A percentile compares a stretch with the other conserved stretches of the same genome.
Evolutionary conservation across 2,113 vertebrate species (phyloP).

Genomic region (Podarcis raffonei): DNA sequence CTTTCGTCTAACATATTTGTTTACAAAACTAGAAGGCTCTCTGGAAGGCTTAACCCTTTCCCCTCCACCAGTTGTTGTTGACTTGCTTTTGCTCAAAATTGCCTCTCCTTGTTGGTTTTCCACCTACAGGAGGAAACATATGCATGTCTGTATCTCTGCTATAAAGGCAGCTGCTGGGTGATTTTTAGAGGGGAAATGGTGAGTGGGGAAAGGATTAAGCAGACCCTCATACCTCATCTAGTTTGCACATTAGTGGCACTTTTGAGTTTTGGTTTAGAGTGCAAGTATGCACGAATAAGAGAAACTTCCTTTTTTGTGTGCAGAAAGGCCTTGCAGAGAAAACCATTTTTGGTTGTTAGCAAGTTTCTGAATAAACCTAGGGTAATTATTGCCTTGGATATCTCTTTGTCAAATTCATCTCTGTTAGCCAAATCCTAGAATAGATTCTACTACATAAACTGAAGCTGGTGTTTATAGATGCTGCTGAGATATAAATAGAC

Average conservation of each 20-base stretch:
- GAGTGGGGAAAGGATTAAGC: background rate
- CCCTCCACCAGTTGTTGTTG: too few relatives aligned
- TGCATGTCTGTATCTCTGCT: background rate
- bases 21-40: background rate
- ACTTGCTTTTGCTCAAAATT: background rate
- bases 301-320: background rate
- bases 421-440: conserved; percentile 28
- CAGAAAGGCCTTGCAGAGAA: background rate
- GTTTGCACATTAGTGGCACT: background rate
- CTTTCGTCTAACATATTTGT: background rate
- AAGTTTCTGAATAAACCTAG: background rate
- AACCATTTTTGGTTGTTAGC: background rate
- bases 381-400: background rate
- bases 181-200: background rate
- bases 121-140: background rate
- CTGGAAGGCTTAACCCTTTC: background rate
- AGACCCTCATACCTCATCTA: background rate
- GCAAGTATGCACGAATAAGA: background rate
- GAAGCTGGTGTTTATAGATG: background rate
- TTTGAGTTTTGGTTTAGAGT: background rate
- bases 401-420: conserved; percentile 1
- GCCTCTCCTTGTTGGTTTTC: background rate
- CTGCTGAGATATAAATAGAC: conserved; percentile 19
- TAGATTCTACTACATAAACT: conserved; percentile 22
- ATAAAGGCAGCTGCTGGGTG: background rate